Base-by-base conservation (phyloP, 1,140 invertebrate genomes). In the Micrasema longulum region DNA sequence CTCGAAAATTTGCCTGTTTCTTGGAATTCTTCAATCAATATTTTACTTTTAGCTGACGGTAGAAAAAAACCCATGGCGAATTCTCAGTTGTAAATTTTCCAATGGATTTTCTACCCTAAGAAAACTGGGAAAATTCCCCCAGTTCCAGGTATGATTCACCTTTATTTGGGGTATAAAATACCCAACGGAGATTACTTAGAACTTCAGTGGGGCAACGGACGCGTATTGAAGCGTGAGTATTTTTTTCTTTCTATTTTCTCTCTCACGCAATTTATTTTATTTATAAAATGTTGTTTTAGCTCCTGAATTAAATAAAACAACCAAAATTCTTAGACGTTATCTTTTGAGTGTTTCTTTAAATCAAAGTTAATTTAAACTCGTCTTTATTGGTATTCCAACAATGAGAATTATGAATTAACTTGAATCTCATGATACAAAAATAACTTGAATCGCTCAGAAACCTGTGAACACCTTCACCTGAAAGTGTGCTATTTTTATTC, bases 131-230 rank as follows among this genome's bases (percentile, higher is more conserved):
- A 12, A 60, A 18, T 14, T 11, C 36, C 35, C 16, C 18, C 5
- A n/a, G 18, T 60, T 60, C 36, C 55, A 60, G 55, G 36, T 41
- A 38, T 60, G 36, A 60, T 18, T 60, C 55, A 60, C 55, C 55
- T 60, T 52, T 41, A 43, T 43, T 60, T 35, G 7, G 55, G 35
- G 55, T 60, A 60, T 60, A 60, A 41, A 60, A 41, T 60, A 31
- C 35, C 2, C 23, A 22, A 26, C 50, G 1, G 35, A 18, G 55
- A 18, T 41, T 22, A 16, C 0, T 18, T 14, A 14, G 22, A 18
- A 60, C 16, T 22, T 38, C 35, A 60, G 55, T 60, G 16, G 36
- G 12, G 3, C 10, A 5, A 20, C 16, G 10, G 7, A 31, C 26
- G 2, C 6, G 23, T 31, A 41, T 16, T 41, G 55, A 60, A 36